Evolutionary conservation across 1,140 invertebrate genomes (phyloP).

Genomic region (Papilio glaucus): DNA sequence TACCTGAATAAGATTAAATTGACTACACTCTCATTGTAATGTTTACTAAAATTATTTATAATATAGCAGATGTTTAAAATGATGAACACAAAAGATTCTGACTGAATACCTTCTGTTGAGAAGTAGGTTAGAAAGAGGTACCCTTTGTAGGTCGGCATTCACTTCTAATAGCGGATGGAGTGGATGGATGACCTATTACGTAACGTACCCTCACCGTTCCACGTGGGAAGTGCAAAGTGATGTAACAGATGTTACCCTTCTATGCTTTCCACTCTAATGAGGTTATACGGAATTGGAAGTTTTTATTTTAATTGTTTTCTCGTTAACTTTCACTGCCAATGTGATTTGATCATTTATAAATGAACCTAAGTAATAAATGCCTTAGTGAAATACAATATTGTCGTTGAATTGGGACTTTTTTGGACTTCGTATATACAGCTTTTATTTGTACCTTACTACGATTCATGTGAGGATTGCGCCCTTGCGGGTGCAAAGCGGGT

Average conservation of each 20-base stretch:
- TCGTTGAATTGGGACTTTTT: too few species aligned
- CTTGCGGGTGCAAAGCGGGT: too few species aligned
- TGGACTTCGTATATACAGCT: too few species aligned
- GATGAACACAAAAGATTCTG: not conserved
- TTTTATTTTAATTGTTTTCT: not conserved
- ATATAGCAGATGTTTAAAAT: slow-evolving; percentile 2
- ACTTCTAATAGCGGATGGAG: not conserved
- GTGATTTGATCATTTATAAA: too few species aligned
- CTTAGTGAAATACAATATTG: too few species aligned
- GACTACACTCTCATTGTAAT: too few species aligned
- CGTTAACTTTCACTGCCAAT: not conserved
- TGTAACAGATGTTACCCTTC: not conserved
- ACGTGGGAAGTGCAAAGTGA: slow-evolving; percentile 6
- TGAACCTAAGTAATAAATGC: too few species aligned
- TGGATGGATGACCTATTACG: not conserved
- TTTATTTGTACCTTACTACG: too few species aligned
- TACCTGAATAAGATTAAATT: too few species aligned
- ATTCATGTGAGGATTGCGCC: too few species aligned
- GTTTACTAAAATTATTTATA: too few species aligned
- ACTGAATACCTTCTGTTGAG: not conserved
- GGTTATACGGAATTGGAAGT: not conserved
- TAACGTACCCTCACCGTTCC: not conserved
- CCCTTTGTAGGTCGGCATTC: slow-evolving; percentile 2
- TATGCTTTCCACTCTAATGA: slow-evolving; percentile 6
- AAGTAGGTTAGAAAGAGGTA: not conserved